Base-by-base conservation (phyloP, 2,888 invertebrate species). In the Erebia palarica region DNA sequence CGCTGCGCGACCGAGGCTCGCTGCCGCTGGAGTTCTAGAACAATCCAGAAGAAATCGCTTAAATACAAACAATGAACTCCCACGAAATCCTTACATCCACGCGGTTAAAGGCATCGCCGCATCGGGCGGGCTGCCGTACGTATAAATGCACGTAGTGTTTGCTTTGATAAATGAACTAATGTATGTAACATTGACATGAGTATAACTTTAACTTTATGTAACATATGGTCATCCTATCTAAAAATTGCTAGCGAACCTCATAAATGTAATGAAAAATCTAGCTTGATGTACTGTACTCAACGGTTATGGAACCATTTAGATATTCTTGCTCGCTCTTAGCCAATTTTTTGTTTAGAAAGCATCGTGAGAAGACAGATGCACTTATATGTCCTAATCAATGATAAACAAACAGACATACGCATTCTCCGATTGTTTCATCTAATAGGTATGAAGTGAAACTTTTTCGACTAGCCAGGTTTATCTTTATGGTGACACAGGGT, bases 1-100 rank as follows among this genome's bases (percentile, higher is more conserved):
- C 97, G 86, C 97, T 97, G 76, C 97, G 95, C 76, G 97, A 97
- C 86, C 97, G 92, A 68, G 96, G 96, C 78, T 97, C 97, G 78
- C 96, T 97, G 84, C 97, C 97, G 80, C 96, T 96, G 76, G 96
- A 96, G 86, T 96, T 95, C 95, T 96, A 88, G 14, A 93, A 92
- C 81, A 82, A 84, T 18, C n/a, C 7, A 68, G 21, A 49, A 49
- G 13, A 3, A n/a, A 21, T 21, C 21, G 3, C 3, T 21, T 21
- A 21, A 21, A 21, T 21, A 21, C 21, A 21, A 21, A 21, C 3
- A n/a, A n/a, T n/a, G n/a, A n/a, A n/a, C n/a, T n/a, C n/a, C n/a
- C n/a, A n/a, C 4, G 4, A 27, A 27, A 27, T 27, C 27, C 27
- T 27, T 27, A 27, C 27, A 27, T 27, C 27, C 27, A 27, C 27